Evolutionary conservation across 1,140 invertebrate species (phyloP).

Genomic region (Antheraea mylitta): DNA sequence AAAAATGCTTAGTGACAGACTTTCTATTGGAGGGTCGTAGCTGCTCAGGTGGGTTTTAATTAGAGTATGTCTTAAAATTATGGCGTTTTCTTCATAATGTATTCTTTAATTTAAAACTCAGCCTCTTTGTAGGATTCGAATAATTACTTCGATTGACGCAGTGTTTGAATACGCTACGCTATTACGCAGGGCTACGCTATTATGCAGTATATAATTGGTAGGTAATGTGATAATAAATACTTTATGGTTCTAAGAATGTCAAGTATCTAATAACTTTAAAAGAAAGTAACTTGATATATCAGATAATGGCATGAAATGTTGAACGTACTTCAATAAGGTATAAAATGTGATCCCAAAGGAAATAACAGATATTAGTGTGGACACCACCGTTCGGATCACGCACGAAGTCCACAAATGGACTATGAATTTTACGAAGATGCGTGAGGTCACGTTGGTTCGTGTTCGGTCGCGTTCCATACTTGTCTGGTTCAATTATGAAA

Average conservation of each 20-base stretch:
- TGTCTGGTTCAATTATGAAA: not conserved
- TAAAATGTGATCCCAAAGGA: constrained; percentile 28
- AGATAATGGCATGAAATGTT: not conserved
- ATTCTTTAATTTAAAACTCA: no score
- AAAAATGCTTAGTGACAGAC: no score
- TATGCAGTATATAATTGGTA: no score
- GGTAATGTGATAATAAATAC: not conserved
- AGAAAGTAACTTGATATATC: not conserved
- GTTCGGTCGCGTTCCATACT: constrained; percentile 30
- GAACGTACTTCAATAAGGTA: constrained; percentile 20
- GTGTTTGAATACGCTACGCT: no score
- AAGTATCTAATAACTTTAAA: not conserved
- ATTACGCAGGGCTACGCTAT: no score
- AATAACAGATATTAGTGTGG: constrained; percentile 40
- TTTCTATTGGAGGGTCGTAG: no score
- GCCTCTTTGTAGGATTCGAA: no score
- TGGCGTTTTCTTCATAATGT: no score
- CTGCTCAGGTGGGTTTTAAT: no score
- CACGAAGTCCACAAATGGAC: constrained; percentile 58
- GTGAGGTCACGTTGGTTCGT: constrained; percentile 53
- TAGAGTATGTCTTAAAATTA: no score
- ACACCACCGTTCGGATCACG: constrained; percentile 47
- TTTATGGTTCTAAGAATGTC: not conserved
- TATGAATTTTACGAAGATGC: constrained; percentile 56
- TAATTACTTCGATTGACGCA: no score